Percentiles rank a stretch among this genome's conserved stretches.
These are phyloP conservation scores for Ylistrum balloti DNA, from an alignment of 1,140 invertebrate species.

Conservation along the genomic window DNA sequence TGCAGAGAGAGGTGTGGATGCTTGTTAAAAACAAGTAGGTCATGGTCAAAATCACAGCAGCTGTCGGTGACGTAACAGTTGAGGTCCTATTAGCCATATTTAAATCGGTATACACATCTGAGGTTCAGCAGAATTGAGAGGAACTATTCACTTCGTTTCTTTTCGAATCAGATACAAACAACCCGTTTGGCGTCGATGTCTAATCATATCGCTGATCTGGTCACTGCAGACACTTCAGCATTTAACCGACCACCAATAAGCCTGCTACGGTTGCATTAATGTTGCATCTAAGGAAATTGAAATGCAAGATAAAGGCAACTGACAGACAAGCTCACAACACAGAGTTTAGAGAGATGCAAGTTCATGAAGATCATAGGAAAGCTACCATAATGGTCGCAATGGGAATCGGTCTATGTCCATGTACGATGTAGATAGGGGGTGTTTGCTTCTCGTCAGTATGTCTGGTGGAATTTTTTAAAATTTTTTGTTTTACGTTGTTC, in stretches of 20 bases:
- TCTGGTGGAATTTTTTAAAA: too few relatives aligned
- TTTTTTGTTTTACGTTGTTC: too few relatives aligned
- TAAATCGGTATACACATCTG: not conserved
- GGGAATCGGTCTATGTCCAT: too few relatives aligned
- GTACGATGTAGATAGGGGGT: too few relatives aligned
- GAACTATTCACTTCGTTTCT: not conserved
- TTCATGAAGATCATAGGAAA: too few relatives aligned
- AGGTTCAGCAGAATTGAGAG: not conserved
- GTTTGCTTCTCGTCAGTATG: too few relatives aligned
- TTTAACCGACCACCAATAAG: not conserved
- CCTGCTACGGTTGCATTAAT: not conserved
- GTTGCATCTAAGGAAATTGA: too few relatives aligned
- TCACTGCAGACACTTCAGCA: not conserved
- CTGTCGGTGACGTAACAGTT: not conserved
- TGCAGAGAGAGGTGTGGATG: not conserved
- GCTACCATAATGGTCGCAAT: too few relatives aligned
- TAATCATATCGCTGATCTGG: not conserved
- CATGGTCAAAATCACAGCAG: not conserved
- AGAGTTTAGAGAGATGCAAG: too few relatives aligned
- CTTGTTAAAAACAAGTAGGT: slow-evolving; percentile 18
- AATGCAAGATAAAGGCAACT: too few relatives aligned
- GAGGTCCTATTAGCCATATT: not conserved
- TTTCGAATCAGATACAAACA: not conserved
- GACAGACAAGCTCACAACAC: too few relatives aligned
- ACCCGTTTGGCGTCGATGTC: not conserved